These are phyloP conservation scores for Yponomeuta evonymella DNA, from an alignment of 2,888 invertebrate species.

Conservation along the genomic window DNA sequence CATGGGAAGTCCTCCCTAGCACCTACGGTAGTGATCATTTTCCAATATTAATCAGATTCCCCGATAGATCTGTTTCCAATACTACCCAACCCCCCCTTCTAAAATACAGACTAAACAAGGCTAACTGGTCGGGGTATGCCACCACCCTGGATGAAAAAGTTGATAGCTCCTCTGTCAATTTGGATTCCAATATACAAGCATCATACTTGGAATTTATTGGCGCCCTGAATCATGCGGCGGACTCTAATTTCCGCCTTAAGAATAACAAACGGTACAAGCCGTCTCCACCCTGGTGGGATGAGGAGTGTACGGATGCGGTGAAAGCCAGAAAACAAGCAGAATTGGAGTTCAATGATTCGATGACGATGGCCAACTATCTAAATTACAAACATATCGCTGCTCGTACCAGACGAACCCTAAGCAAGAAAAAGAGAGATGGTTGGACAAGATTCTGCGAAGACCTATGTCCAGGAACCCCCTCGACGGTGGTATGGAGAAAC, in stretches of 20 bases:
- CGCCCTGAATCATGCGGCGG: too few relatives aligned
- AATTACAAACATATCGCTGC: too few relatives aligned
- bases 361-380: not conserved
- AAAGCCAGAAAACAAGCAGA: not conserved
- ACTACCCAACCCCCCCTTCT: not conserved
- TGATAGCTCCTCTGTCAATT: too few relatives aligned
- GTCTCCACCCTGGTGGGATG: not conserved
- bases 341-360: not conserved
- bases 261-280: too few relatives aligned
- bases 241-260: too few relatives aligned
- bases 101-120: conserved; percentile 4
- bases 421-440: too few relatives aligned
- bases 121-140: not conserved
- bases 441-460: too few relatives aligned
- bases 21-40: conserved; percentile 12
- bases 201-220: too few relatives aligned
- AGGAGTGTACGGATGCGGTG: not conserved
- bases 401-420: too few relatives aligned
- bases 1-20: not conserved
- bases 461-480: too few relatives aligned
- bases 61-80: not conserved
- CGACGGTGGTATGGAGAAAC: not conserved
- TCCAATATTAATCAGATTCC: conserved; percentile 1
- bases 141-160: too few relatives aligned
- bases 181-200: too few relatives aligned